Evolutionary conservation across 2,888 invertebrate species (phyloP).

Genomic region (Clitarchus hookeri): DNA sequence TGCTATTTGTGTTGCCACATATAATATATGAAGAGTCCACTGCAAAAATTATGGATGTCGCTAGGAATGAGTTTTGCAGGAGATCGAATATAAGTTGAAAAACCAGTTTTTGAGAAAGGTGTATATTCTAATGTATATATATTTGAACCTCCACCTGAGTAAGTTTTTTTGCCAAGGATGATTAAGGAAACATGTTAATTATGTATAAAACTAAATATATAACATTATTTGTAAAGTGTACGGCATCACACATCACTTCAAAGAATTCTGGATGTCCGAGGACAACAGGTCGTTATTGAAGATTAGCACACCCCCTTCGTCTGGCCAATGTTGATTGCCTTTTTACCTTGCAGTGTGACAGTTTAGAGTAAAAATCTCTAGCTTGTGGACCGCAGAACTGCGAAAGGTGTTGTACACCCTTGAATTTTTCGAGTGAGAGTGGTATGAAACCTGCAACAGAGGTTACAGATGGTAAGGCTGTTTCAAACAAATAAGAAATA

Average conservation of each 20-base stretch:
- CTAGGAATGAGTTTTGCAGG: background rate
- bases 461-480: background rate
- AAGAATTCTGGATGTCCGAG: background rate
- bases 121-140: background rate
- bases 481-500: background rate
- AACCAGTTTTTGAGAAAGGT: background rate
- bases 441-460: background rate
- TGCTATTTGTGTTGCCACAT: too few species aligned
- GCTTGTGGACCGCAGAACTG: background rate
- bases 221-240: background rate
- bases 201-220: background rate
- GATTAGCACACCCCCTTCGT: background rate
- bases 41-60: background rate
- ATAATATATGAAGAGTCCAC: background rate
- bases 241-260: background rate
- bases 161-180: background rate
- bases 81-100: background rate
- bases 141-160: background rate
- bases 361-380: too few species aligned
- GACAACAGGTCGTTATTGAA: background rate
- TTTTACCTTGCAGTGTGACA: background rate
- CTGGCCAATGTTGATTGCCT: background rate
- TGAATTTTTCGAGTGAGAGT: background rate
- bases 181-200: background rate
- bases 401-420: slow-evolving; percentile 10